Evolutionary conservation across 2,888 invertebrate genomes (phyloP).

Genomic region (Nephrotoma appendiculata): DNA sequence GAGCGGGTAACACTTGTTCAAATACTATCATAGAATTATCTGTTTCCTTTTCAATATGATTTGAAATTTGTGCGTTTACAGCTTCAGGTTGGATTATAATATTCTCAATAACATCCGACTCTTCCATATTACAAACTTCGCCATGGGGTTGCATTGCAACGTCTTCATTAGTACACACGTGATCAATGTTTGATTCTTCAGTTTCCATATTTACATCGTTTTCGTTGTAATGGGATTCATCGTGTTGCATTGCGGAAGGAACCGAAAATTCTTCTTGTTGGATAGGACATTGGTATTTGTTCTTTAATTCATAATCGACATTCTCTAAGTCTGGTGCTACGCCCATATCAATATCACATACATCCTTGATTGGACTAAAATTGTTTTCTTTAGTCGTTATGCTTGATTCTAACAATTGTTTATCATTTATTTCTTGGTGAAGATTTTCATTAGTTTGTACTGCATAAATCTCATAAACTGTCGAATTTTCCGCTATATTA

Average conservation of each 20-base stretch:
- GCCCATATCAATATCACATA: background rate
- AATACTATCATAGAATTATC: no score
- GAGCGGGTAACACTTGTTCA: no score
- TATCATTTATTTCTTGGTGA: background rate
- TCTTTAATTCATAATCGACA: background rate
- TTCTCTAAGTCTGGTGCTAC: background rate
- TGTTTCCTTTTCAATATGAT: no score
- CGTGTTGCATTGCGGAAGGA: background rate
- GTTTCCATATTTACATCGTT: background rate
- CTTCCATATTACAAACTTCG: background rate
- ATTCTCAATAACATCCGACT: no score
- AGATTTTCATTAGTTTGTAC: background rate
- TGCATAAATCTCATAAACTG: background rate
- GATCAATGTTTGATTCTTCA: background rate
- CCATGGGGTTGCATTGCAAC: background rate
- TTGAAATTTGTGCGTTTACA: no score
- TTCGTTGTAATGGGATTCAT: background rate
- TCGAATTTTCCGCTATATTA: background rate
- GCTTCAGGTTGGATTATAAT: no score
- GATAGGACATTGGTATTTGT: background rate
- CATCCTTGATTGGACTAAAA: background rate
- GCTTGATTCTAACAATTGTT: background rate
- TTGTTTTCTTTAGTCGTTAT: background rate
- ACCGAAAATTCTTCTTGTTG: background rate
- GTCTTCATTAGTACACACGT: background rate